Percentiles rank a stretch among this genome's conserved stretches.
Conservation (phyloP, 2,888 invertebrate genomes). For the Lochmaea crataegi region DNA sequence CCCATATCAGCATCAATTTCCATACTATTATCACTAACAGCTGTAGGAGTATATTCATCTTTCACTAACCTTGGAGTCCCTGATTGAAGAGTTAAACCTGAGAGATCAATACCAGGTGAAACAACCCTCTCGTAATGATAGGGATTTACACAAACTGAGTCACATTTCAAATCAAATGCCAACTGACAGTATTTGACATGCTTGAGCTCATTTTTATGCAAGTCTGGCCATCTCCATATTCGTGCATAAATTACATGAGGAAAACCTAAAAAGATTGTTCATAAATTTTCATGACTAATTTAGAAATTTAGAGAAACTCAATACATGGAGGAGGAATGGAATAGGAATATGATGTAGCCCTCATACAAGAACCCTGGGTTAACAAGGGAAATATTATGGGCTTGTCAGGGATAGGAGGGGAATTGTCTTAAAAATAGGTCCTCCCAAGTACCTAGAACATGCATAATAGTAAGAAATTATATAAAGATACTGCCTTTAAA, state of each 20-base stretch:
- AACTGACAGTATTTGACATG: conserved; percentile 98
- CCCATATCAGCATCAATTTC: conserved; percentile 73
- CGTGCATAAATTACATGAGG: conserved; percentile 99
- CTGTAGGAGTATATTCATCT: conserved; percentile 87
- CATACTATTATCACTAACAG: conserved; percentile 68
- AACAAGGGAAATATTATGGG: no score
- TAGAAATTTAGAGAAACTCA: no score
- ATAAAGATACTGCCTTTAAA: no score
- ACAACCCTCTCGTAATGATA: conserved; percentile 99
- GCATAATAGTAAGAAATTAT: no score
- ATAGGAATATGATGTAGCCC: no score
- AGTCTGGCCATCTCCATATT: conserved; percentile 99
- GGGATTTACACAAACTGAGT: conserved; percentile 99
- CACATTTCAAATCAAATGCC: conserved; percentile 99
- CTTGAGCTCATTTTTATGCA: conserved; percentile 99
- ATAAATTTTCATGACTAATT: neutral
- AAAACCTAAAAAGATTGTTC: conserved; percentile 71
- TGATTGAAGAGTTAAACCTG: conserved; percentile 89
- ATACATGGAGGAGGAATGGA: neutral
- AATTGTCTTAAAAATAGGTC: no score
- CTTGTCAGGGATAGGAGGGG: no score
- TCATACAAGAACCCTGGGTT: no score
- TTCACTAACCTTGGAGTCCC: conserved; percentile 85
- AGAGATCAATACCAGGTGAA: conserved; percentile 96
- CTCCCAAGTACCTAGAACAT: no score